Base-by-base conservation (phyloP, 2,113 vertebrate genomes). In the Ciconia stormi region DNA sequence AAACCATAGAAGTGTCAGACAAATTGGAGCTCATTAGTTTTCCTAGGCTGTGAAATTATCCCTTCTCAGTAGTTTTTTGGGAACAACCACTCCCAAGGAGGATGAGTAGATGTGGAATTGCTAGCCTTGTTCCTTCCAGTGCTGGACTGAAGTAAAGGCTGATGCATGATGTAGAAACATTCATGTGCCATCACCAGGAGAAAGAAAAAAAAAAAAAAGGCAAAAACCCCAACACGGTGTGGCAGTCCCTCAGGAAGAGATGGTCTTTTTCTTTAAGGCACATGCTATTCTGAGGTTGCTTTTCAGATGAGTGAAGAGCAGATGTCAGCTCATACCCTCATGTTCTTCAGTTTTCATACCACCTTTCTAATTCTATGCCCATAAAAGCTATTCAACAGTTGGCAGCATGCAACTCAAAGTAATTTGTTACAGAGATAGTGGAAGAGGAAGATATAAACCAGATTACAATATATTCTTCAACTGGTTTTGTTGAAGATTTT, bases 141-240 rank as follows among this genome's bases (percentile, higher is more conserved):
- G 6, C 20, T 82, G 40, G n/a, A 27, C 32, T 44, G 19, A 72
- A 42, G 6, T 53, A 25, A 53, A 44, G 7, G 25, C 21, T 90
- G 53, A 77, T 53, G 36, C 7, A 42, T 0, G 2, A 67, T 34
- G 12, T 40, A 23, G 21, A 82, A 87, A n/a, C 9, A 23, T 36
- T 55, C 4, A n/a, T 11, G 8, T 69, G 19, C 5, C 15, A 52
- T 50, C 14, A 55, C 6, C 0, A 9, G 16, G 5, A 53, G 3
- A 73, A 73, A n/a, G 9, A n/a, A 85, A 73, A 69, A 20, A 42
- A n/a, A 17, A 16, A 23, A 6, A 42, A n/a, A 42, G 42, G 18
- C 44, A 22, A 8, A 29, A 7, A 0, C 1, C 10, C 4, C 25
- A 30, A 22, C 4, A 11, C 2, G 0, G 6, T 38, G 15, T 26